Conservation (phyloP, 2,797 vertebrate species). For the Manis crassicaudata region DNA sequence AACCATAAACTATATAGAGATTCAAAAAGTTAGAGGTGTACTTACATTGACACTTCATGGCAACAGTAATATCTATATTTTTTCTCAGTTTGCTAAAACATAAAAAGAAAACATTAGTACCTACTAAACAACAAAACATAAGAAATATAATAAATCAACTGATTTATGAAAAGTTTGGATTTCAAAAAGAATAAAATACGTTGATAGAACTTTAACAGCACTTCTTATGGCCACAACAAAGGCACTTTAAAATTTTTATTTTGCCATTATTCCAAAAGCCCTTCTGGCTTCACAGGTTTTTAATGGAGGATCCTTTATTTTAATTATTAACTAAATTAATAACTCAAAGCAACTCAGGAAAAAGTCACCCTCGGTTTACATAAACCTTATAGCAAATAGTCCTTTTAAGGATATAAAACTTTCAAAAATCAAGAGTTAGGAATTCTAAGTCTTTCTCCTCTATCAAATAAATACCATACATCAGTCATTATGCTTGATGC, state of each 20-base stretch:
- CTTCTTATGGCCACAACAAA: constrained; percentile 35
- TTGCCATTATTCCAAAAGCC: constrained; percentile 40
- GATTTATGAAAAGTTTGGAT: constrained; percentile 7
- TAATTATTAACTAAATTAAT: not conserved
- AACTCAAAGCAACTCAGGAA: constrained; percentile 40
- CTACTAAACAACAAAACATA: not conserved
- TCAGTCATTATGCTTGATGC: not conserved
- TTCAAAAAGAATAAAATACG: constrained; percentile 28
- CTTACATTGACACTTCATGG: constrained; percentile 99
- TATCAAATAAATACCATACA: not conserved
- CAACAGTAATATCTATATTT: constrained; percentile 98
- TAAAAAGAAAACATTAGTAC: constrained; percentile 69
- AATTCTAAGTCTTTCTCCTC: not conserved
- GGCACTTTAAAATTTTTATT: not conserved
- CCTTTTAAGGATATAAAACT: constrained; percentile 15
- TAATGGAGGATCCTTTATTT: constrained; percentile 8
- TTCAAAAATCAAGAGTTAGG: constrained; percentile 31
- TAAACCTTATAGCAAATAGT: not conserved
- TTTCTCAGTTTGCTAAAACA: constrained; percentile 95
- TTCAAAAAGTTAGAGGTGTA: constrained; percentile 69
- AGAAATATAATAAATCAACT: constrained; percentile 29
- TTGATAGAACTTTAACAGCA: not conserved
- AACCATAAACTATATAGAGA: not conserved
- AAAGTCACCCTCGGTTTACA: not conserved
- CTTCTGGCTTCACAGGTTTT: constrained; percentile 33